Conservation (phyloP, 2,797 vertebrate species). For the Pseudomugil tenellus region DNA sequence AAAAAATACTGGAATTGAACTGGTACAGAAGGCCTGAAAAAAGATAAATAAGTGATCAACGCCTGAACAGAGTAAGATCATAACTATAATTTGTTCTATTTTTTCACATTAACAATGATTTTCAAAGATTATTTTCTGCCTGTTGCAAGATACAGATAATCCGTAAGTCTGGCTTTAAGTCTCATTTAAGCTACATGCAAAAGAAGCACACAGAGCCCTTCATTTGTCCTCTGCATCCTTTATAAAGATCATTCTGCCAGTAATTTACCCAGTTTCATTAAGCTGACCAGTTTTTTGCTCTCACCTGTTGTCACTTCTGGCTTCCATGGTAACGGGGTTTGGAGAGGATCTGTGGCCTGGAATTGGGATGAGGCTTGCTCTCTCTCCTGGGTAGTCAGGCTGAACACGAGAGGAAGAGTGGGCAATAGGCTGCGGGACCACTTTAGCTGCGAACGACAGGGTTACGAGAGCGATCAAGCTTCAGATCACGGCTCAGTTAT, state of each 20-base stretch:
- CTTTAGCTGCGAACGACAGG: conserved; percentile 87
- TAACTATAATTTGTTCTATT: too few relatives aligned
- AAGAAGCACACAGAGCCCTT: too few relatives aligned
- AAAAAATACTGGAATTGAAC: conserved; percentile 98
- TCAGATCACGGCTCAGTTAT: background rate
- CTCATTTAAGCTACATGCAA: too few relatives aligned
- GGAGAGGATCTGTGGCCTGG: conserved; percentile 93
- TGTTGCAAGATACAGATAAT: too few relatives aligned
- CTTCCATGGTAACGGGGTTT: conserved; percentile 96
- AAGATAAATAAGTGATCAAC: conserved; percentile 7
- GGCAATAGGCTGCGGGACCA: conserved; percentile 96
- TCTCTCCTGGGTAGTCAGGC: conserved; percentile 91
- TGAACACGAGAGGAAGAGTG: conserved; percentile 95
- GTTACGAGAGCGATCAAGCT: background rate
- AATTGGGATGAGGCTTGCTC: conserved; percentile 93
- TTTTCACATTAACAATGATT: too few relatives aligned
- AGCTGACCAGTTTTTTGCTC: background rate
- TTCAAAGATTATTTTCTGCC: too few relatives aligned
- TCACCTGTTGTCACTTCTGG: conserved; percentile 95
- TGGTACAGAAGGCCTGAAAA: conserved; percentile 89
- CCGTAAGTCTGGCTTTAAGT: too few relatives aligned
- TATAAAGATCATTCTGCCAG: too few relatives aligned
- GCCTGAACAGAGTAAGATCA: background rate
- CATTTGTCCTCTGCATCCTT: too few relatives aligned
- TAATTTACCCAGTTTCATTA: background rate